Percentiles rank a stretch among this genome's conserved stretches.
phyloP scores from a whole-genome alignment of 2,888 invertebrate genomes.

The Neoaliturus tenellus region DNA sequence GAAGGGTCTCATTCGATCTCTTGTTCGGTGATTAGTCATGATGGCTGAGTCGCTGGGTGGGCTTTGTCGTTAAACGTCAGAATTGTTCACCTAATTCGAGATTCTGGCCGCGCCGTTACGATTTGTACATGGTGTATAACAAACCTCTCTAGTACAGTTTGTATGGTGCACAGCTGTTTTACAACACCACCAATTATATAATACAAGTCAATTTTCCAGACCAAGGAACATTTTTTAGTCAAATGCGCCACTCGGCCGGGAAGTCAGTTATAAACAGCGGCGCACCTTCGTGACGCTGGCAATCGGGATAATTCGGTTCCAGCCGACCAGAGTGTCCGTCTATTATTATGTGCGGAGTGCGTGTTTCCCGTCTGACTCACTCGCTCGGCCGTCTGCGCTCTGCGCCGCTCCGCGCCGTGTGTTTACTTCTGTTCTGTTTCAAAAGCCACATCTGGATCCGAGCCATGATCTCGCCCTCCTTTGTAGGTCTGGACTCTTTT shows the following conservation, averaged over 20 bases:
- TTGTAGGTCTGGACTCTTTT: not conserved
- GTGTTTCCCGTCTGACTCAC: slow-evolving; percentile 10
- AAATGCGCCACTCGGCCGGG: no score
- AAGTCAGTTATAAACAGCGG: not conserved
- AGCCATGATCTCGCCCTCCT: not conserved
- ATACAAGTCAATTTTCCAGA: no score
- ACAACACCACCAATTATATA: no score
- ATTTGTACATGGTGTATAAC: no score
- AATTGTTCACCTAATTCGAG: no score
- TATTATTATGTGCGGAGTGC: not conserved
- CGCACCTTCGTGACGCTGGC: not conserved
- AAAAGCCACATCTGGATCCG: not conserved
- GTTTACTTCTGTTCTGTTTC: slow-evolving; percentile 20
- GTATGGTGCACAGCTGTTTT: no score
- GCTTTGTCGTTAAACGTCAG: not conserved
- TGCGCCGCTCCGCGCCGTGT: not conserved
- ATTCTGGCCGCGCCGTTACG: no score
- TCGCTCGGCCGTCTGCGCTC: not conserved
- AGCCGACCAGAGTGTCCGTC: no score
- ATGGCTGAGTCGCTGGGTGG: not conserved
- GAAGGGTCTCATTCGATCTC: slow-evolving; percentile 17
- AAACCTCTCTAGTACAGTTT: no score
- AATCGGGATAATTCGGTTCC: not conserved
- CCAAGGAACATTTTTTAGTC: no score
- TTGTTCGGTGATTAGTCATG: slow-evolving; percentile 14